Base-by-base conservation (phyloP, 92 coral and sea anemone species). In the Porites cylindrica region DNA sequence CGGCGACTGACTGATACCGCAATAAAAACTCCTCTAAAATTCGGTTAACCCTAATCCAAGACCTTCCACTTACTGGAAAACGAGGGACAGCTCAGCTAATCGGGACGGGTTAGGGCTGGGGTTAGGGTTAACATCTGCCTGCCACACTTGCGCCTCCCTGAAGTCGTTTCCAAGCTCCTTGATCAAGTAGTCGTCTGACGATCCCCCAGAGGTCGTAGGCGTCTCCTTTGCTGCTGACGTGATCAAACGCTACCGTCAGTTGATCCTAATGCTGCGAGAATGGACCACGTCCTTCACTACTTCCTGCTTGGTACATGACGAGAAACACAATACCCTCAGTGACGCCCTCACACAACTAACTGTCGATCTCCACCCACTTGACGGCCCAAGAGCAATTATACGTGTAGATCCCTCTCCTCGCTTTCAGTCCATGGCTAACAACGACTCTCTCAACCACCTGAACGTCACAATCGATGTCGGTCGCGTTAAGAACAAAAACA, bases 201-300 rank as follows among this genome's bases (percentile, higher is more conserved):
- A 79, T 14, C 92, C 83, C 8, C 93, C 93, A 16, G 88, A 80
- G 7, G 87, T 54, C 20, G 73, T 90, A 10, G 91, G 92, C 9
- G 50, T 91, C 52, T 64, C 94, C 77, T 91, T 91, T 59, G 90
- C 95, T 13, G 90, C 95, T 51, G 93, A 84, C 43, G 90, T 89
- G 18, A 92, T 89, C 71, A 89, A 89, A 65, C 87, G 94, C 13
- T 26, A 66, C 10, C 85, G 76, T 29, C 92, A 89, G 52, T 29
- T 75, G 20, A 84, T 91, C 78, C 69, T 91, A 29, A 61, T 91
- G 11, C 81, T 91, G 10, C 59, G 85, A 64, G 94, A 91, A 76
- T 90, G 93, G 52, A 54, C 88, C n/a, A 90, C 91, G 2, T 86
- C 84, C 72, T 90, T 87, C 83, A 90, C 93, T 38, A 26, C 12